Evolutionary conservation across 2,113 vertebrate genomes (phyloP), one percentile per base, ranked within the genome.

Genomic region (Bos indicus): DNA sequence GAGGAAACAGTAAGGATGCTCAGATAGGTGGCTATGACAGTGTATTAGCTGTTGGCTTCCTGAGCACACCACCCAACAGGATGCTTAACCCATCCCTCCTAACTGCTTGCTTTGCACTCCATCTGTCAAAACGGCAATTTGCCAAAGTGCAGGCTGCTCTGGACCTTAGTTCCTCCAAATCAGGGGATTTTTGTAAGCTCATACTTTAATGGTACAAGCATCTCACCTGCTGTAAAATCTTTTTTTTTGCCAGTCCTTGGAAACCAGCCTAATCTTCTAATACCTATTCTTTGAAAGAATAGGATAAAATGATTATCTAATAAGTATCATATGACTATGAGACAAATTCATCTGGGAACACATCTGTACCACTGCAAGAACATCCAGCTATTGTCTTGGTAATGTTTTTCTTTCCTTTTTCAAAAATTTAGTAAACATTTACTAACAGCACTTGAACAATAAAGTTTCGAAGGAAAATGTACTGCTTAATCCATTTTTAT

Each of bases 71-170:
- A 46, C 92, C 1, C 0, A n/a, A 9, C 93, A 74, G 97, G 36
- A 57, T 26, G 0, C 60, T 19, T 6, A 56, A 43, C 62, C 89
- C 67, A 84, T 1, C 57, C 9, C 90, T 97, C 94, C 21, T 85
- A 87, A 97, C 96, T 93, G 95, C 94, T 93, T 74, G 96, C 87
- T 57, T 97, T 96, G 8, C 30, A 74, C 77, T 57, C 98, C 99
- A 93, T 98, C 99, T 98, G 98, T 86, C 59, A 57, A 4, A 0
- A 13, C 91, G 98, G 98, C 98, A 89, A 51, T 19, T 1, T 25
- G 98, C 98, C 98, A 85, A 14, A 85, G 87, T 83, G 94, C 30
- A 80, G 96, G 94, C 95, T 91, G 77, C 83, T 90, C 64, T 88
- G 51, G 90, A 40, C 94, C 92, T 54, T 43, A 48, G 86, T 19